A percentile compares a stretch with the other conserved stretches of the same genome.
Evolutionary conservation across 53 echinoderm and acorn worm species (phyloP).

Genomic region (Crossaster papposus): DNA sequence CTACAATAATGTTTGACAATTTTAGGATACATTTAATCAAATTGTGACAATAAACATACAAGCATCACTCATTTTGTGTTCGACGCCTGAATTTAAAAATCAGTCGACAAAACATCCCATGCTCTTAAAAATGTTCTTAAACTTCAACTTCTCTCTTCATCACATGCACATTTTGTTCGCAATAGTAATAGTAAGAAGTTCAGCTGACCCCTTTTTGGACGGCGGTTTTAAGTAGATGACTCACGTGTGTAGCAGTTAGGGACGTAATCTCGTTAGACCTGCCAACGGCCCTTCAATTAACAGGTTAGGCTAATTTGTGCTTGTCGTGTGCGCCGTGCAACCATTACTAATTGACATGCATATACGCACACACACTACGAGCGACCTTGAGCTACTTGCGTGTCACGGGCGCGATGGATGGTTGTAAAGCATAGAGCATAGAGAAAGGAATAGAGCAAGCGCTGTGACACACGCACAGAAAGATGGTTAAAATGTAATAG

Average conservation of each 20-base stretch:
- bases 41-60: no score
- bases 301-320: constrained; percentile 32
- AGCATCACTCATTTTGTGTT: no score
- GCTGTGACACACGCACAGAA: no score
- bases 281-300: constrained; percentile 37
- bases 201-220: constrained; percentile 39
- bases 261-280: constrained; percentile 26
- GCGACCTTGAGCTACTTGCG: constrained; percentile 21
- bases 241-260: neutral
- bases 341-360: constrained; percentile 19
- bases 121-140: no score
- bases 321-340: constrained; percentile 10
- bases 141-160: no score
- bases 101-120: no score
- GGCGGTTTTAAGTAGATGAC: constrained; percentile 8
- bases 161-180: no score
- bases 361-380: neutral
- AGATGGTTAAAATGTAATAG: no score
- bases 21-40: no score
- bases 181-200: constrained; percentile 16
- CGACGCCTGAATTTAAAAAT: no score
- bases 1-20: no score
- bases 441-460: no score
- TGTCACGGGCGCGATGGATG: neutral
- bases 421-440: neutral